These are phyloP conservation scores for Pterocles gutturalis DNA, from an alignment of 2,113 vertebrate genomes.

Conservation along the genomic window DNA sequence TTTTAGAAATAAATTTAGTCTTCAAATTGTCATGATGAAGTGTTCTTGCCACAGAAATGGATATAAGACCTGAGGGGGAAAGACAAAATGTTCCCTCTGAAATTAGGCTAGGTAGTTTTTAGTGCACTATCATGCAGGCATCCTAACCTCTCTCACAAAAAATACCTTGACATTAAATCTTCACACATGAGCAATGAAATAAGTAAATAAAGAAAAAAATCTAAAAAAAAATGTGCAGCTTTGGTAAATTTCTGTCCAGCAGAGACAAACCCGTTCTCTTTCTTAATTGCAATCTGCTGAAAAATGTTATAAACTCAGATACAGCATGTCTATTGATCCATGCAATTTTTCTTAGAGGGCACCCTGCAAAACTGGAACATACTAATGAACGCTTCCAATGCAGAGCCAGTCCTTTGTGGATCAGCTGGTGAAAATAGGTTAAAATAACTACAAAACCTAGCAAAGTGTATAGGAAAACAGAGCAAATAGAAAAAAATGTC, in stretches of 20 bases:
- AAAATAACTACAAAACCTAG: background rate
- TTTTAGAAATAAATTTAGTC: background rate
- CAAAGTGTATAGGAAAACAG: background rate
- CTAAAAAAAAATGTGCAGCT: background rate
- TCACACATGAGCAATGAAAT: background rate
- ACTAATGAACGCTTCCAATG: background rate
- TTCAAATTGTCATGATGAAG: background rate
- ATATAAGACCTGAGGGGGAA: background rate
- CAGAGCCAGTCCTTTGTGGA: background rate
- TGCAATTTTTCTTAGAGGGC: background rate
- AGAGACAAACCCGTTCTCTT: background rate
- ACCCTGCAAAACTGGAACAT: background rate
- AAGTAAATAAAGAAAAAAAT: background rate
- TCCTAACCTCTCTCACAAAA: background rate
- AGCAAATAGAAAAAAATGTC: background rate
- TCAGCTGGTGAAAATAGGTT: background rate
- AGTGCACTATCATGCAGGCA: background rate
- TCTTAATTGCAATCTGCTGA: background rate
- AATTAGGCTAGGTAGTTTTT: background rate
- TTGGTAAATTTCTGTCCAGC: background rate
- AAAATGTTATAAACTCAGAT: background rate
- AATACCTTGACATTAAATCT: background rate
- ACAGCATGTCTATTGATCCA: background rate
- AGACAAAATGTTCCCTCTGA: background rate
- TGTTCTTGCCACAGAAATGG: background rate